Percentiles rank a stretch among this genome's conserved stretches.
Evolutionary conservation across 1,140 invertebrate species (phyloP).

Genomic region (Drosophila busckii): DNA sequence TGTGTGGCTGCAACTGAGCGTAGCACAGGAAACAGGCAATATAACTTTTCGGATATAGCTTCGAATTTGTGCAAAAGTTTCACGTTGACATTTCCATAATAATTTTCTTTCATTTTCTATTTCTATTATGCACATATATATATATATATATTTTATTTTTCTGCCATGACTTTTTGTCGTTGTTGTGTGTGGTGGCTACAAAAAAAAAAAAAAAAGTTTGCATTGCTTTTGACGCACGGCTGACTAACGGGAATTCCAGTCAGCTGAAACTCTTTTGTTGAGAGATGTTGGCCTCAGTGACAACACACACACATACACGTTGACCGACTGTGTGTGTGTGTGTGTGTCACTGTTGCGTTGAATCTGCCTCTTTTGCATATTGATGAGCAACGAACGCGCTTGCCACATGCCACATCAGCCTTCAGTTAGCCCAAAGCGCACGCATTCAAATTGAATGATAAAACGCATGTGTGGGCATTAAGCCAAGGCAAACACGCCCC

Average conservation of each 20-base stretch:
- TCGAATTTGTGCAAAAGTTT: slow-evolving; percentile 68
- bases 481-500: background rate
- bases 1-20: too few species aligned
- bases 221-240: slow-evolving; percentile 72
- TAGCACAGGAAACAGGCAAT: background rate
- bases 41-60: slow-evolving; percentile 25
- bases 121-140: background rate
- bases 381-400: slow-evolving; percentile 55
- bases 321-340: background rate
- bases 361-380: slow-evolving; percentile 60
- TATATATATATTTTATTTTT: slow-evolving; percentile 6
- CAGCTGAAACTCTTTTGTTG: too few species aligned
- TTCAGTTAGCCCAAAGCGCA: slow-evolving; percentile 13
- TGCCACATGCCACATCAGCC: slow-evolving; percentile 13
- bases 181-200: slow-evolving; percentile 16
- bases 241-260: slow-evolving; percentile 38
- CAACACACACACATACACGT: too few species aligned
- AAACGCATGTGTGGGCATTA: slow-evolving; percentile 63
- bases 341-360: slow-evolving; percentile 6
- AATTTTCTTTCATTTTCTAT: slow-evolving; percentile 60
- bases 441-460: slow-evolving; percentile 70
- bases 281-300: too few species aligned
- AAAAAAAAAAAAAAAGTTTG: too few species aligned
- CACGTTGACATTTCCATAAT: slow-evolving; percentile 76
- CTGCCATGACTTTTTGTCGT: slow-evolving; percentile 21